Evolutionary conservation across 92 coral and sea anemone species (phyloP).

Genomic region (Porites divaricata): DNA sequence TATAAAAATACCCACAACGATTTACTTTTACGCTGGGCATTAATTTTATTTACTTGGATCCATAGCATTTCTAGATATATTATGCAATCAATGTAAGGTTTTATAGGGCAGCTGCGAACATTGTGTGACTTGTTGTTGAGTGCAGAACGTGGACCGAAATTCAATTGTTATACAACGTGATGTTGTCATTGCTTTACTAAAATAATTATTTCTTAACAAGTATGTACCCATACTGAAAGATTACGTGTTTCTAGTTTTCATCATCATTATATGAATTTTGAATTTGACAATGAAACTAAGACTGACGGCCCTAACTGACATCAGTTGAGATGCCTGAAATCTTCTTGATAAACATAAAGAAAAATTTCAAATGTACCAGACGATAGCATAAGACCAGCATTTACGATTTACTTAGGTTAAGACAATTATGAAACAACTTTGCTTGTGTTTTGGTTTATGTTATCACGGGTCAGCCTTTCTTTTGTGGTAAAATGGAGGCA

Average conservation of each 20-base stretch:
- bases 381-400: no score
- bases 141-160: constrained; percentile 7
- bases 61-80: no score
- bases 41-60: no score
- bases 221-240: neutral
- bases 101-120: constrained; percentile 16
- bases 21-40: neutral
- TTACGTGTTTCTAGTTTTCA: neutral
- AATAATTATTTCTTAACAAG: neutral
- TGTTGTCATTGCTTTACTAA: constrained; percentile 2
- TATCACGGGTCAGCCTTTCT: no score
- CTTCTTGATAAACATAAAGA: no score
- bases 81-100: neutral
- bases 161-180: neutral
- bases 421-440: no score
- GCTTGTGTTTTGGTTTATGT: no score
- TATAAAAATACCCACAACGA: neutral
- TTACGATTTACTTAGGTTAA: no score
- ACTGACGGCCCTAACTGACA: neutral
- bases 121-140: neutral
- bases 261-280: neutral
- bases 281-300: neutral
- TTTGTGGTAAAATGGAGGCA: no score
- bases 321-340: neutral
- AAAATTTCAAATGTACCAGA: no score